Conservation (phyloP, 2,888 invertebrate species). For the Cephus pygmeus region DNA sequence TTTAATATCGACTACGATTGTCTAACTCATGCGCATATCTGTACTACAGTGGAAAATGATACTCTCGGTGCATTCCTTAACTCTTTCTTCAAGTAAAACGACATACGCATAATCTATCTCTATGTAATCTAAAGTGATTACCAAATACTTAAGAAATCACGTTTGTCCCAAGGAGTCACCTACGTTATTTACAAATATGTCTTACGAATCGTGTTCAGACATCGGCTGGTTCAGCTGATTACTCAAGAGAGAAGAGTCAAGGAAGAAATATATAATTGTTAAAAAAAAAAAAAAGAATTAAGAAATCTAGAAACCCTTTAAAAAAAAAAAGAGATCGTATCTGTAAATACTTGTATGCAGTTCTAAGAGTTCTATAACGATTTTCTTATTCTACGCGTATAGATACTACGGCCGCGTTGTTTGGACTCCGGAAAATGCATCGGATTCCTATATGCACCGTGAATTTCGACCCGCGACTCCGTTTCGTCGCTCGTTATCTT, state of each 20-base stretch:
- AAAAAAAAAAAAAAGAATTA: background rate
- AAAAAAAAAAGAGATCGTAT: background rate
- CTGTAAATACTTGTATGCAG: background rate
- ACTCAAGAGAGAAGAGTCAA: background rate
- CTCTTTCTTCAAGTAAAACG: background rate
- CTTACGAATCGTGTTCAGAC: background rate
- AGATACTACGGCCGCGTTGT: background rate
- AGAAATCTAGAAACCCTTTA: background rate
- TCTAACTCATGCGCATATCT: background rate
- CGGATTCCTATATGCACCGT: background rate
- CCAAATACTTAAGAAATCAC: background rate
- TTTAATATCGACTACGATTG: background rate
- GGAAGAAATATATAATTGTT: background rate
- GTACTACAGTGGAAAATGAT: background rate
- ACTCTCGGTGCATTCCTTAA: background rate
- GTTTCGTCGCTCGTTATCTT: slow-evolving; percentile 5
- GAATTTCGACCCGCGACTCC: slow-evolving; percentile 3
- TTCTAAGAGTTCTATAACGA: background rate
- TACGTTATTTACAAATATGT: background rate
- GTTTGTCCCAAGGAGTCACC: background rate
- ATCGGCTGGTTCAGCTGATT: background rate
- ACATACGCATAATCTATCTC: background rate
- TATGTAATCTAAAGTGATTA: background rate
- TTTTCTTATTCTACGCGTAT: background rate
- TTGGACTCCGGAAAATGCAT: background rate